Evolutionary conservation across 2,113 vertebrate genomes (phyloP).

Genomic region (Emydura subglobosa): DNA sequence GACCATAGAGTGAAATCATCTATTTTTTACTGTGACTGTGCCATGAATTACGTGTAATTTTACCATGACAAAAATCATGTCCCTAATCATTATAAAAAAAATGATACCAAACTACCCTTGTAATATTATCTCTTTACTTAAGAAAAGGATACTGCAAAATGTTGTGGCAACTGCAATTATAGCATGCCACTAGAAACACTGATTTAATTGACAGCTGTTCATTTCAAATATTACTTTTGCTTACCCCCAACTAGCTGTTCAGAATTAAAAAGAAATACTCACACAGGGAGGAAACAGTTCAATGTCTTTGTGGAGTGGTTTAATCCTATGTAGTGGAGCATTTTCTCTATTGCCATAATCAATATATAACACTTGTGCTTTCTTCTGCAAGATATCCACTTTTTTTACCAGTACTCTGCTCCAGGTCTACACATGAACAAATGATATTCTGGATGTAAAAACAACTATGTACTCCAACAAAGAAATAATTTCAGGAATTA

Average conservation of each 20-base stretch:
- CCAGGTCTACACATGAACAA: slow-evolving; percentile 84
- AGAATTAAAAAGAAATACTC: slow-evolving; percentile 69
- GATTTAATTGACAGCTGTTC: not conserved
- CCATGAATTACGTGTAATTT: not conserved
- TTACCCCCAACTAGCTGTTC: not conserved
- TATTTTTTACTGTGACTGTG: not conserved
- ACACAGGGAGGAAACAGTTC: slow-evolving; percentile 85
- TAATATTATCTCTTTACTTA: not conserved
- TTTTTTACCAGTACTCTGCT: slow-evolving; percentile 85
- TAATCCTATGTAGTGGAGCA: slow-evolving; percentile 82
- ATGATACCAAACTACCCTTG: not conserved
- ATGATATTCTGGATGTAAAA: not conserved
- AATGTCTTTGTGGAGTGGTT: slow-evolving; percentile 74
- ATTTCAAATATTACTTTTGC: not conserved
- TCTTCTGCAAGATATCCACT: slow-evolving; percentile 77
- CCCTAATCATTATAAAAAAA: not conserved
- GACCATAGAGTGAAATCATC: not conserved
- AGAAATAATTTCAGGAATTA: not conserved
- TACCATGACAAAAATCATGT: not conserved
- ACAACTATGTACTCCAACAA: not conserved
- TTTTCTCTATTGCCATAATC: slow-evolving; percentile 91
- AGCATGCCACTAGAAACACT: not conserved
- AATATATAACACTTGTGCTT: slow-evolving; percentile 86
- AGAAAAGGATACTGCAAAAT: not conserved
- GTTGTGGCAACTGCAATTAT: not conserved